Percentiles rank a stretch among this genome's conserved stretches.
Conservation (phyloP, 2,797 vertebrate species). For the Hydrolagus colliei region DNA sequence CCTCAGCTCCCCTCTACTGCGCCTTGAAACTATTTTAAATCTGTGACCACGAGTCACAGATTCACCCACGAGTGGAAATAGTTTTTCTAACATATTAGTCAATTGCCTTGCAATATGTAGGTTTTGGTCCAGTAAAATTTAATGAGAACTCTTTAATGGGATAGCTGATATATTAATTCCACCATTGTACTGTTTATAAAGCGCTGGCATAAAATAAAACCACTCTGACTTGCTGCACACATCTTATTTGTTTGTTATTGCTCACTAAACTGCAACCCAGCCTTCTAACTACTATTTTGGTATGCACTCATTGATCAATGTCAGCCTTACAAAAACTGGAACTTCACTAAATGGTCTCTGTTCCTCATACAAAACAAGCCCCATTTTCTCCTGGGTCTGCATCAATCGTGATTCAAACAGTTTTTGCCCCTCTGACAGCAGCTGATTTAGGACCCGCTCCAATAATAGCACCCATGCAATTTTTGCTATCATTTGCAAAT, state of each 20-base stretch:
- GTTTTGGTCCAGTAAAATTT: not conserved
- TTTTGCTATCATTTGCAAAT: not conserved
- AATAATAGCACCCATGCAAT: not conserved
- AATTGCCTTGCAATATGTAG: too few species aligned
- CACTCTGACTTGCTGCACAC: not conserved
- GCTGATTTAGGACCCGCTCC: not conserved
- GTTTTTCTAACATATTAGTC: too few species aligned
- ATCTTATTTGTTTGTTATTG: not conserved
- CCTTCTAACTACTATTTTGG: not conserved
- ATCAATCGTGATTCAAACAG: not conserved
- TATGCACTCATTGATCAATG: slow-evolving; percentile 22
- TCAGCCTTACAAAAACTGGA: slow-evolving; percentile 11
- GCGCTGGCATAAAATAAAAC: not conserved
- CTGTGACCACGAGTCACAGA: too few species aligned
- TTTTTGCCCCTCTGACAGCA: not conserved
- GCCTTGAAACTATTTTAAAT: too few species aligned
- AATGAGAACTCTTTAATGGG: not conserved
- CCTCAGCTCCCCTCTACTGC: too few species aligned
- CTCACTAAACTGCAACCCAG: not conserved
- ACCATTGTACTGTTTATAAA: not conserved
- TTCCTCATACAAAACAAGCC: not conserved
- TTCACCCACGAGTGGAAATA: too few species aligned
- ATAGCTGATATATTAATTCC: not conserved
- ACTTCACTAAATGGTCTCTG: not conserved
- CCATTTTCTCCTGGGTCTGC: not conserved